Evolutionary conservation across 2,113 vertebrate species (phyloP).

Genomic region (Perca flavescens): DNA sequence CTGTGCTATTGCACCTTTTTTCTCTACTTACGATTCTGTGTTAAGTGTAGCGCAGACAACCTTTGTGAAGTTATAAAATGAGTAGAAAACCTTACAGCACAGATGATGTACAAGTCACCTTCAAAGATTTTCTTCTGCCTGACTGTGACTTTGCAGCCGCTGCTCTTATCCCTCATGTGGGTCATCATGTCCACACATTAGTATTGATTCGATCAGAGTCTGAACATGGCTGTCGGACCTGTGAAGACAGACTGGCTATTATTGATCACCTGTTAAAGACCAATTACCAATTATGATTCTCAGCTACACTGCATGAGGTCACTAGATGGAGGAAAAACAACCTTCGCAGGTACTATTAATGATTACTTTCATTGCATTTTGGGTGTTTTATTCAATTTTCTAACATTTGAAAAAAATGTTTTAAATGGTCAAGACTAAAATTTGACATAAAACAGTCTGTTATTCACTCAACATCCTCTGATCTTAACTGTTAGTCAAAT

Average conservation of each 20-base stretch:
- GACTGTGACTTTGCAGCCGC: constrained; percentile 14
- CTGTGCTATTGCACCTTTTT: not conserved
- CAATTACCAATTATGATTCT: constrained; percentile 6
- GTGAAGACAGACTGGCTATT: constrained; percentile 12
- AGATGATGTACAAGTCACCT: constrained; percentile 14
- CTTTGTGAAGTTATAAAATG: not conserved
- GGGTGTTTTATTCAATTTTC: too few species aligned
- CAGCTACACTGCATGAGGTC: not conserved
- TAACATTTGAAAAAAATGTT: too few species aligned
- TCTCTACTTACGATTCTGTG: not conserved
- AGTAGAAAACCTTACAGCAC: not conserved
- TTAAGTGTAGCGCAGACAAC: not conserved
- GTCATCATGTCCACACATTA: constrained; percentile 62
- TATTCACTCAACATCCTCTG: too few species aligned
- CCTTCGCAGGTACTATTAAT: too few species aligned
- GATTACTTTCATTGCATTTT: too few species aligned
- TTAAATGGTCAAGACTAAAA: too few species aligned
- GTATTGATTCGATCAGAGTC: constrained; percentile 60
- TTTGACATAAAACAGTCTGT: too few species aligned
- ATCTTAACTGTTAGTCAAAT: too few species aligned
- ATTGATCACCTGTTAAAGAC: constrained; percentile 45
- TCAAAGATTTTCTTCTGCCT: constrained; percentile 18
- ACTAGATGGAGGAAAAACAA: not conserved
- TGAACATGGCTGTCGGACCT: constrained; percentile 39
- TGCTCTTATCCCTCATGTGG: constrained; percentile 25